Evolutionary conservation across 2,888 invertebrate genomes (phyloP).

Genomic region (Microchrysa polita): DNA sequence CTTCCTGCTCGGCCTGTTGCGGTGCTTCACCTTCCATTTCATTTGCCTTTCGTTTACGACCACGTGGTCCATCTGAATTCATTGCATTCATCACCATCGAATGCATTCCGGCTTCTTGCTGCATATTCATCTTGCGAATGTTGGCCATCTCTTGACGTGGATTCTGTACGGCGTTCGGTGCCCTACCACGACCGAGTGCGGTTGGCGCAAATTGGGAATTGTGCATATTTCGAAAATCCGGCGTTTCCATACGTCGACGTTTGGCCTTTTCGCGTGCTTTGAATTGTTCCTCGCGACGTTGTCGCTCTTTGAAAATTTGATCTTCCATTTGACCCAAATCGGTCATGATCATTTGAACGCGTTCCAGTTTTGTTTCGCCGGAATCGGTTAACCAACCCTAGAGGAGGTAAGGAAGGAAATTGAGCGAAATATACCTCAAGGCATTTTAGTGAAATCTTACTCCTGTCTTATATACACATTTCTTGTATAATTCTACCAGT

Average conservation of each 20-base stretch:
- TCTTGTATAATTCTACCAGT: constrained; percentile 92
- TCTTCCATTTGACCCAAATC: constrained; percentile 95
- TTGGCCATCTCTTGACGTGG: constrained; percentile 76
- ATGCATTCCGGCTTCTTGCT: constrained; percentile 46
- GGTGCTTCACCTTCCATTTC: constrained; percentile 64
- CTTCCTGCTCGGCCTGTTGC: constrained; percentile 63
- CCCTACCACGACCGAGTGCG: constrained; percentile 69
- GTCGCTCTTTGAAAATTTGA: constrained; percentile 94
- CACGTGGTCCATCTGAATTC: constrained; percentile 65
- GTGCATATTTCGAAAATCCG: constrained; percentile 76
- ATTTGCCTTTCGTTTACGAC: constrained; percentile 66
- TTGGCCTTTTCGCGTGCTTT: constrained; percentile 80
- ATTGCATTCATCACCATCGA: constrained; percentile 56
- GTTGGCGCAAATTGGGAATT: constrained; percentile 81
- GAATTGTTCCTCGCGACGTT: constrained; percentile 85
- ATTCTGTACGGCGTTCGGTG: constrained; percentile 70
- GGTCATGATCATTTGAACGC: constrained; percentile 94
- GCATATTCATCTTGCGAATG: constrained; percentile 72
- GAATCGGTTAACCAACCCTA: constrained; percentile 95
- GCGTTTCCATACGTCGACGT: constrained; percentile 67
- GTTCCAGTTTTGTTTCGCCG: constrained; percentile 90
- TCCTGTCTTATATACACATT: constrained; percentile 91
- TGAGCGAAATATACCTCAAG: constrained; percentile 3
- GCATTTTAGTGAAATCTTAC: constrained; percentile 62
- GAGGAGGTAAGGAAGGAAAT: not conserved